Evolutionary conservation across 1,140 invertebrate genomes (phyloP).

Genomic region (Hormaphis cornu): DNA sequence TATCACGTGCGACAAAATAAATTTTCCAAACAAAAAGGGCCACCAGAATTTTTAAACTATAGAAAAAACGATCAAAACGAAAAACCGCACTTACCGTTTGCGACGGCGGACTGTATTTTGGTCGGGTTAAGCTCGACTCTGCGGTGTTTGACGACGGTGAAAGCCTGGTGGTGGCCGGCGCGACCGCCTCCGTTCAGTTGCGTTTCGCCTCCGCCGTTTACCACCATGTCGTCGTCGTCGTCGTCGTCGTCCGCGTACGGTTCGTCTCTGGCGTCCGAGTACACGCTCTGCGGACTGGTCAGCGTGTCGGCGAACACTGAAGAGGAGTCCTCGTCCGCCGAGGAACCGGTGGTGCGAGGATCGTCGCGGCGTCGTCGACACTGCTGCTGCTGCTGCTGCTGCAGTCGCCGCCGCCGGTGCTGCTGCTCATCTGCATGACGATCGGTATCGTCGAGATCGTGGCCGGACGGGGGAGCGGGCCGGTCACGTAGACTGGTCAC

Average conservation of each 20-base stretch:
- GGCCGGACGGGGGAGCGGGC: conserved; percentile 4
- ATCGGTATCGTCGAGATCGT: conserved; percentile 1
- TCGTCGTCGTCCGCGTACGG: neutral
- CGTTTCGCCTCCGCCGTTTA: conserved; percentile 14
- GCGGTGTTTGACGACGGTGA: conserved; percentile 35
- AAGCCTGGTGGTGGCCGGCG: conserved; percentile 14
- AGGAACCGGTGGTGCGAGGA: conserved; percentile 13
- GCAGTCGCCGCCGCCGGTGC: neutral
- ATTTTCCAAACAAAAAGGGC: no score
- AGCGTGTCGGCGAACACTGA: conserved; percentile 35
- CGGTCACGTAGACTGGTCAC: conserved; percentile 22
- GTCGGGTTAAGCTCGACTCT: conserved; percentile 35
- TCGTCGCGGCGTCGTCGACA: neutral
- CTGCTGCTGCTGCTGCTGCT: neutral
- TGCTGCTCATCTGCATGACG: conserved; percentile 25
- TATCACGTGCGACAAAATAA: no score
- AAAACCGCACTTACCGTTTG: conserved; percentile 17
- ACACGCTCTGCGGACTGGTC: conserved; percentile 32
- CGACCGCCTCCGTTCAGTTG: neutral
- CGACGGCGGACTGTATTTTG: conserved; percentile 14
- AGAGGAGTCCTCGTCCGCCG: conserved; percentile 26
- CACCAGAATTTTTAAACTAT: no score
- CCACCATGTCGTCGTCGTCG: conserved; percentile 1
- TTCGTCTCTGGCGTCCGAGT: conserved; percentile 32
- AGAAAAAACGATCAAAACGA: no score